phyloP scores from a whole-genome alignment of 2,113 vertebrate genomes.

The Nothocercus nigrocapillus region DNA sequence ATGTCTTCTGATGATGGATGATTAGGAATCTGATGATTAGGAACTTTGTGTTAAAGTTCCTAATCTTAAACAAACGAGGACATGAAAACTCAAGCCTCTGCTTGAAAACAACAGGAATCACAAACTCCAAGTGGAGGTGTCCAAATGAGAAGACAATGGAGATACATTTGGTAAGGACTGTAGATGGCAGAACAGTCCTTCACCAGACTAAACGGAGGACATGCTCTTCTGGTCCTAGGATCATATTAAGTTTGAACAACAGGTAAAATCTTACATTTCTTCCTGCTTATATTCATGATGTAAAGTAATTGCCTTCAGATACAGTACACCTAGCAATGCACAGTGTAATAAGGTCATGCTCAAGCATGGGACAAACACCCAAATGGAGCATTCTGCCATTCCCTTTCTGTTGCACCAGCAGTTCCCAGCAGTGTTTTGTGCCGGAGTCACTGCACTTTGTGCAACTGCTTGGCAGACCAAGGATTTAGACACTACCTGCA shows the following conservation, averaged over 20 bases:
- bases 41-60: background rate
- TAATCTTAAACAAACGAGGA: background rate
- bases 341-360: background rate
- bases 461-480: background rate
- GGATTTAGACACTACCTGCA: background rate
- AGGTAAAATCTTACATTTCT: background rate
- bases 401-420: background rate
- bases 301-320: background rate
- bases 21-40: too few species aligned
- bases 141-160: background rate
- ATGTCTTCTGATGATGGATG: background rate
- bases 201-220: background rate
- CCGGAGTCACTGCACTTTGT: background rate
- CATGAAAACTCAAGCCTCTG: background rate
- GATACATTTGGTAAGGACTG: background rate
- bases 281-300: background rate
- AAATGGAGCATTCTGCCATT: background rate
- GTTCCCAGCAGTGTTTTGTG: background rate
- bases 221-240: background rate
- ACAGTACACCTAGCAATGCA: too few species aligned
- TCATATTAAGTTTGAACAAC: background rate
- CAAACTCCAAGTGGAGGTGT: background rate
- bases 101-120: background rate
- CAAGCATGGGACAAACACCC: background rate
- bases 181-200: background rate